phyloP scores from a whole-genome alignment of 2,888 invertebrate species.

The Seladonia tumulorum region DNA sequence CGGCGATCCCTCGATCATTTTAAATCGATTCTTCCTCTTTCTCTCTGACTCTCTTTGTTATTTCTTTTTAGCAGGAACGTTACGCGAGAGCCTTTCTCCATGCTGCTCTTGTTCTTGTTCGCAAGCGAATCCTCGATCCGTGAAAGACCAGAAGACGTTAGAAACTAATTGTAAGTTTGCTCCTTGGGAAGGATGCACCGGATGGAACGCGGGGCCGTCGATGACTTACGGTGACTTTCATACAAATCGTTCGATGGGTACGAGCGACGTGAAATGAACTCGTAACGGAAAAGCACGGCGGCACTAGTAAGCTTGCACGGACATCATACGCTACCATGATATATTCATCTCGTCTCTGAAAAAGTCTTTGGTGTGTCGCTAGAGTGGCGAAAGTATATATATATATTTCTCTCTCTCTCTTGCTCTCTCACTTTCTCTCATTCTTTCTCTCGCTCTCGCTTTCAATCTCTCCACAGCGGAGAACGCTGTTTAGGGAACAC shows the following conservation, averaged over 20 bases:
- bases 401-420: conserved; percentile 33
- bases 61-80: conserved; percentile 1
- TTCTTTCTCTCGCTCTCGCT: not conserved
- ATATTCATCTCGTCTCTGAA: conserved; percentile 53
- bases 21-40: not conserved
- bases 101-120: not conserved
- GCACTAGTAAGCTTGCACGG: conserved; percentile 84
- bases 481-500: conserved; percentile 51
- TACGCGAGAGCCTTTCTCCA: not conserved
- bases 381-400: conserved; percentile 58
- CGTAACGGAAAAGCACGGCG: conserved; percentile 77
- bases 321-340: conserved; percentile 80
- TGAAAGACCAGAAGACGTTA: not conserved
- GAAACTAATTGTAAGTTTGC: not conserved
- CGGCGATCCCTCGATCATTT: conserved; percentile 30
- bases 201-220: conserved; percentile 68
- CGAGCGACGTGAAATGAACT: conserved; percentile 73
- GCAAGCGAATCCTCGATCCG: not conserved
- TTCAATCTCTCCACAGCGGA: not conserved
- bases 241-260: conserved; percentile 75
- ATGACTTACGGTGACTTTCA: conserved; percentile 76
- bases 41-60: not conserved
- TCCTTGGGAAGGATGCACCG: conserved; percentile 9
- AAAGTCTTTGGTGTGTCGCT: conserved; percentile 54
- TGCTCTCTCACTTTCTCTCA: not conserved